Evolutionary conservation across 2,113 vertebrate genomes (phyloP).

Genomic region (Cryptomyrus ogoouensis): DNA sequence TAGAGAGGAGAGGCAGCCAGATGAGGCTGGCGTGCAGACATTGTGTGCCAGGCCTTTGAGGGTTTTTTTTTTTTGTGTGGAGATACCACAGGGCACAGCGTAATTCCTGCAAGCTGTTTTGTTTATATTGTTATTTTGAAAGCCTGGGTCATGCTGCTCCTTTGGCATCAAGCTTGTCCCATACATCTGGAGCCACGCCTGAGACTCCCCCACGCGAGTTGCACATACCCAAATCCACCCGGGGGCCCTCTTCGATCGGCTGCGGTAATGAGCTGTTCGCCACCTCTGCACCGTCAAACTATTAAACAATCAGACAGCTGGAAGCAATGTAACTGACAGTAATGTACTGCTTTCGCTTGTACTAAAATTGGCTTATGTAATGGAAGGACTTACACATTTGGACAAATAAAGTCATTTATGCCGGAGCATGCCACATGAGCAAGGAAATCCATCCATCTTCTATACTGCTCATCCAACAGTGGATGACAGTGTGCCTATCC

Average conservation of each 20-base stretch:
- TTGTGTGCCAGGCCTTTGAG: background rate
- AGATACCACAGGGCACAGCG: background rate
- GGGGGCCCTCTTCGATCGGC: background rate
- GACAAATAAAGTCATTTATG: conserved; percentile 8
- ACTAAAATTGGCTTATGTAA: background rate
- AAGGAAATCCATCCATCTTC: background rate
- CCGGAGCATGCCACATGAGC: background rate
- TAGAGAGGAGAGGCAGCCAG: background rate
- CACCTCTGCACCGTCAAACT: background rate
- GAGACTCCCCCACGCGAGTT: background rate
- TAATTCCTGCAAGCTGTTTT: background rate
- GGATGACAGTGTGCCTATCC: background rate
- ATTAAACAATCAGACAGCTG: conserved; percentile 5
- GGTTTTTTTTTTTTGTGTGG: background rate
- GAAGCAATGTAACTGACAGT: background rate
- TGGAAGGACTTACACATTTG: background rate
- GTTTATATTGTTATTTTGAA: background rate
- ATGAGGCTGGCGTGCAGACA: background rate
- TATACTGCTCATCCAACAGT: background rate
- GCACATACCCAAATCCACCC: background rate
- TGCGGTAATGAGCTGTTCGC: background rate
- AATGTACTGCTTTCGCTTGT: background rate
- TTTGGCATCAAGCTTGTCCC: background rate
- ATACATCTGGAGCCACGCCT: background rate
- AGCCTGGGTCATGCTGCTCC: background rate